phyloP scores from a whole-genome alignment of 2,797 vertebrate species.

The Acrossocheilus wenchowensis region DNA sequence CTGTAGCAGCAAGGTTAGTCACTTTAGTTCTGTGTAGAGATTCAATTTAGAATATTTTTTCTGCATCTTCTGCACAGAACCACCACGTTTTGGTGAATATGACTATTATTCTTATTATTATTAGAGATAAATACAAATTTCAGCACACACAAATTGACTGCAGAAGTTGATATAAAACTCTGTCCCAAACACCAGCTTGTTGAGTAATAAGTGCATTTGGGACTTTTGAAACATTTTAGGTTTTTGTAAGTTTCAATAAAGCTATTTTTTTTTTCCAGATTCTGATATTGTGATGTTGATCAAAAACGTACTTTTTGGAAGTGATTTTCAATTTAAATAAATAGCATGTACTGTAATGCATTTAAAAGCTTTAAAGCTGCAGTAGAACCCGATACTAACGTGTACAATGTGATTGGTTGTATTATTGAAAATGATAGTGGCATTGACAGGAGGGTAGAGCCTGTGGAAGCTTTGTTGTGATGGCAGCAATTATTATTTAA shows the following conservation, averaged over 20 bases:
- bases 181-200: constrained; percentile 8
- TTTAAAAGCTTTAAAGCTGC: constrained; percentile 26
- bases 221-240: constrained; percentile 6
- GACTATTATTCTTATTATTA: background rate
- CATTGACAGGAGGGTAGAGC: constrained; percentile 21
- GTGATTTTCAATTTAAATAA: background rate
- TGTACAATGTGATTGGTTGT: constrained; percentile 21
- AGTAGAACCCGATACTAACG: background rate
- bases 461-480: constrained; percentile 57
- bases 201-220: constrained; percentile 5
- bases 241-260: constrained; percentile 20
- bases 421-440: background rate
- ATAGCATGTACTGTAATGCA: background rate
- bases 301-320: background rate
- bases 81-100: background rate
- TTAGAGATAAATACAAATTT: constrained; percentile 33
- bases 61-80: constrained; percentile 13
- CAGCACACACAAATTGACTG: constrained; percentile 5
- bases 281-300: background rate
- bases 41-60: background rate
- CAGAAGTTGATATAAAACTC: constrained; percentile 18
- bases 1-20: constrained; percentile 27
- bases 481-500: constrained; percentile 55
- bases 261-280: constrained; percentile 17
- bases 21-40: constrained; percentile 2